phyloP scores from a whole-genome alignment of 2,797 vertebrate genomes.

The Nannoperca obscura region DNA sequence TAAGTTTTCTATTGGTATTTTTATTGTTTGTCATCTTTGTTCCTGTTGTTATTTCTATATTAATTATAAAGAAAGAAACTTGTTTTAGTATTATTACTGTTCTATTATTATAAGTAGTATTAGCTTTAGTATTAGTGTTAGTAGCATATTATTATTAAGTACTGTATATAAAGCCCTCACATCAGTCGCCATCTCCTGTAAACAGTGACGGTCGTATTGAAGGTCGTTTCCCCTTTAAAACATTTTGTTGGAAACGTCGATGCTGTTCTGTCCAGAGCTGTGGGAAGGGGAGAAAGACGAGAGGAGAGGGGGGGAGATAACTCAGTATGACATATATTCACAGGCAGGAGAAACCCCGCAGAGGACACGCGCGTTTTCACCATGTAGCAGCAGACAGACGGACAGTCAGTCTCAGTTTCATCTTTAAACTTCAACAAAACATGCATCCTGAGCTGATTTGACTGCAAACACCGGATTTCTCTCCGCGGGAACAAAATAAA shows the following conservation, averaged over 20 bases:
- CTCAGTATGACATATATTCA: constrained; percentile 18
- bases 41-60: neutral
- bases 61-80: neutral
- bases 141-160: neutral
- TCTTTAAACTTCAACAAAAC: constrained; percentile 1
- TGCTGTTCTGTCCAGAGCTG: constrained; percentile 33
- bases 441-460: constrained; percentile 2
- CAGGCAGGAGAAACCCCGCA: constrained; percentile 13
- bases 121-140: neutral
- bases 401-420: constrained; percentile 11
- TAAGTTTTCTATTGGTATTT: neutral
- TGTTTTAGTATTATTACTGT: neutral
- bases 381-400: constrained; percentile 18
- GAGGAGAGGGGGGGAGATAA: neutral
- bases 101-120: too few species aligned
- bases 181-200: neutral
- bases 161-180: neutral
- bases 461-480: constrained; percentile 17
- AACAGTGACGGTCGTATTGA: neutral
- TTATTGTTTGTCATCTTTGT: neutral
- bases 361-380: constrained; percentile 13
- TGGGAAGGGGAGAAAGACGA: neutral
- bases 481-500: neutral
- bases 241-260: neutral
- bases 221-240: constrained; percentile 59